phyloP scores from a whole-genome alignment of 2,888 invertebrate species.

The Sminthurides aquaticus region DNA sequence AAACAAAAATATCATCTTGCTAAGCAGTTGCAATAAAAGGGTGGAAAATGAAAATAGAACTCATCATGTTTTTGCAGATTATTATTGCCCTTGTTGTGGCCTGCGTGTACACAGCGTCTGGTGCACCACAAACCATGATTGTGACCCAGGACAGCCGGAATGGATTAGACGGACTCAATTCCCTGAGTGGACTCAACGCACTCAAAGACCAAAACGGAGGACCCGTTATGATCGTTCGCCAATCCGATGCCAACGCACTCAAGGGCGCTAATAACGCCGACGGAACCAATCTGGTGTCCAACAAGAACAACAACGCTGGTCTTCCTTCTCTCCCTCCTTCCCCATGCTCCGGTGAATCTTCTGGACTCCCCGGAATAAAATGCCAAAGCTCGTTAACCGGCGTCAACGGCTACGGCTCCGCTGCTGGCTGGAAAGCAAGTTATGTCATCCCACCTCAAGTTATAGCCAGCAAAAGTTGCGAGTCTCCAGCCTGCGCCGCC shows the following conservation, averaged over 20 bases:
- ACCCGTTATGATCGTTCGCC: conserved; percentile 2
- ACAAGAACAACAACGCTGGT: background rate
- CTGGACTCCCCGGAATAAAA: background rate
- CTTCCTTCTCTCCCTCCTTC: background rate
- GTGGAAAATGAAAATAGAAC: too few species aligned
- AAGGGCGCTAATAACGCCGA: background rate
- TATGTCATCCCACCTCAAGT: conserved; percentile 2
- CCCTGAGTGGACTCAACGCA: background rate
- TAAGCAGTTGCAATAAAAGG: too few species aligned
- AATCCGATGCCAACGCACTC: background rate
- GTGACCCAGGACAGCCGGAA: background rate
- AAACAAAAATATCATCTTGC: too few species aligned
- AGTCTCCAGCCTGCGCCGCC: background rate
- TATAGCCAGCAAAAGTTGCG: background rate
- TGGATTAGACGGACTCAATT: background rate
- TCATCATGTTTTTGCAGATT: too few species aligned
- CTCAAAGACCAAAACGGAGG: background rate
- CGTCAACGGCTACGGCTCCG: background rate
- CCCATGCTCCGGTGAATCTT: background rate
- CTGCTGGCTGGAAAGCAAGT: background rate
- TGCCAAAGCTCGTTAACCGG: background rate
- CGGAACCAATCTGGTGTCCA: background rate
- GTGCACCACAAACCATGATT: conserved; percentile 2
- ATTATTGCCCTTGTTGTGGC: background rate
- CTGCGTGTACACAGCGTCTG: background rate